A percentile compares a stretch with the other conserved stretches of the same genome.
These are phyloP conservation scores for Campoletis sonorensis DNA, from an alignment of 1,140 invertebrate species.

Conservation along the genomic window DNA sequence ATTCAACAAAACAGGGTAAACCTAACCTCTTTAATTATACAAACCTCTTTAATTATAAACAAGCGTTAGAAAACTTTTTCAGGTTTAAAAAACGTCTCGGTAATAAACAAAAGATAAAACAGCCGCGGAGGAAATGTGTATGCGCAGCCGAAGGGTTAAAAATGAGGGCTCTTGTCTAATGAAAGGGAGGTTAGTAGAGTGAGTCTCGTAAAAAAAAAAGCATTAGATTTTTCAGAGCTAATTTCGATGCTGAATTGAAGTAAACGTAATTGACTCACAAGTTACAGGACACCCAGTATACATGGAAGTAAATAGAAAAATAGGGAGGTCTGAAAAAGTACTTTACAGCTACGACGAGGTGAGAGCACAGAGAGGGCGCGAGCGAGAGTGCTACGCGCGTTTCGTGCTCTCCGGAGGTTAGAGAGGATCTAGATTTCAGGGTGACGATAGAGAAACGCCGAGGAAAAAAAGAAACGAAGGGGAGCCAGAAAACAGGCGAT, in stretches of 20 bases:
- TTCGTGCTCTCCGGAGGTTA: constrained; percentile 49
- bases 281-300: neutral
- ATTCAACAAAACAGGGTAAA: no score
- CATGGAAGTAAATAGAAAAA: neutral
- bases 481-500: constrained; percentile 42
- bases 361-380: constrained; percentile 25
- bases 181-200: no score
- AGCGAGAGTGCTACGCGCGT: constrained; percentile 9
- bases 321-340: constrained; percentile 4
- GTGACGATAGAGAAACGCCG: constrained; percentile 64
- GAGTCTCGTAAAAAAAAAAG: no score
- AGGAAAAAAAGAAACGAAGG: constrained; percentile 41
- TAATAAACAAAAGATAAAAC: neutral
- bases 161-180: no score
- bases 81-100: no score
- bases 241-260: no score
- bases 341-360: constrained; percentile 24
- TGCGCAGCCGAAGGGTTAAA: no score
- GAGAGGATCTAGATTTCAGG: constrained; percentile 69
- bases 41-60: no score
- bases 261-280: no score
- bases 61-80: no score
- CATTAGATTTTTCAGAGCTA: no score
- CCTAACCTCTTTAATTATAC: no score
- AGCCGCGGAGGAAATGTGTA: neutral